phyloP scores from a whole-genome alignment of 1,140 invertebrate genomes.

The Hycleus cichorii region DNA sequence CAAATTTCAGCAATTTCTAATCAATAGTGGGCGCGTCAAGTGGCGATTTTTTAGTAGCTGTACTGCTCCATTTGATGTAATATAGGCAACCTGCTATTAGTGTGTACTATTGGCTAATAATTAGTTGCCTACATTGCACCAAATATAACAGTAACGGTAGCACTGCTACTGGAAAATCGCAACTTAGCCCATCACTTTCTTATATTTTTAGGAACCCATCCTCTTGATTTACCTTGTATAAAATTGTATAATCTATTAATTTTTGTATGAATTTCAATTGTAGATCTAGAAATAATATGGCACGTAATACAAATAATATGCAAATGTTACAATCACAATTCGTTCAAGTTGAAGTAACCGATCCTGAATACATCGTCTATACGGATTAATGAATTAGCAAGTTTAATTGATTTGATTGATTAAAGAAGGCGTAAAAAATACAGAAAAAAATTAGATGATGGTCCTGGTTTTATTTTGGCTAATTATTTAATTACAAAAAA shows the following conservation, averaged over 20 bases:
- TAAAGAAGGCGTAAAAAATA: background rate
- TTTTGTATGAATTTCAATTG: conserved; percentile 23
- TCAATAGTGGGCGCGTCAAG: no score
- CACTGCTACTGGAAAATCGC: no score
- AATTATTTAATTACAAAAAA: background rate
- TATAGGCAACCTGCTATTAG: no score
- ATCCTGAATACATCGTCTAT: conserved; percentile 59
- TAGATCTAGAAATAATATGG: conserved; percentile 52
- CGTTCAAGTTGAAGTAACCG: conserved; percentile 57
- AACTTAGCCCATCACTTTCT: no score
- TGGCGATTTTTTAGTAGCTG: no score
- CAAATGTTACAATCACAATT: conserved; percentile 54
- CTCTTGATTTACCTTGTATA: no score
- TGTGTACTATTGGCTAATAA: no score
- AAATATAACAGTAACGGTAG: no score
- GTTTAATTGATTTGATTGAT: background rate
- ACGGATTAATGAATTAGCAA: conserved; percentile 47
- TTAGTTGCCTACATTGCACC: no score
- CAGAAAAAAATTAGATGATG: background rate
- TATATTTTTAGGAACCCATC: no score
- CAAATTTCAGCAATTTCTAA: no score
- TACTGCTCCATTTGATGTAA: no score
- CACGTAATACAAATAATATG: conserved; percentile 46
- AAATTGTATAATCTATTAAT: background rate
- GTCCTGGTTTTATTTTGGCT: background rate